Percentiles rank a stretch among this genome's conserved stretches.
Conservation (phyloP, 1,140 invertebrate species). For the Aphis gossypii region DNA sequence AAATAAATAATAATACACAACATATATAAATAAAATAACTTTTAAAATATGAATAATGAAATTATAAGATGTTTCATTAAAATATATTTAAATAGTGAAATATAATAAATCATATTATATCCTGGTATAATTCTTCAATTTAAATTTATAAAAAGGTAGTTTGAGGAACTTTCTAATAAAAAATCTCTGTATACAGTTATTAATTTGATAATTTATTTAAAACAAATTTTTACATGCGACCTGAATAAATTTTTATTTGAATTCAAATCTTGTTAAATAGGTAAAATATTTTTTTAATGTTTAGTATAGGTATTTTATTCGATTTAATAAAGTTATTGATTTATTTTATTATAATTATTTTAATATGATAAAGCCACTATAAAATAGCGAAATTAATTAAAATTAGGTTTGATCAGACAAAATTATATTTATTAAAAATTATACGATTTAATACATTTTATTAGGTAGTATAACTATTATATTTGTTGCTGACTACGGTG, state of each 20-base stretch:
- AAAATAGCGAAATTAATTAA: not conserved
- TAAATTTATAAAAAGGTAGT: not conserved
- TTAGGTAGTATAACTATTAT: not conserved
- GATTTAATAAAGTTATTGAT: not conserved
- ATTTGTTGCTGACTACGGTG: not conserved
- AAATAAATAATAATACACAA: not conserved
- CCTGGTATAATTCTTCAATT: not conserved
- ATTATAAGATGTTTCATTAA: not conserved
- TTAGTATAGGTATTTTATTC: not conserved
- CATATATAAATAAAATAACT: not conserved
- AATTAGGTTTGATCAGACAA: not conserved
- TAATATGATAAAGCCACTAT: not conserved
- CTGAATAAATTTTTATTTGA: not conserved
- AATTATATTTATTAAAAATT: not conserved
- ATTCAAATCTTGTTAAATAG: not conserved
- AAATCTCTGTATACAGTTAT: not conserved
- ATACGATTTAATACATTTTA: not conserved
- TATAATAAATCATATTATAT: no score
- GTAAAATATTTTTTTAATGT: not conserved
- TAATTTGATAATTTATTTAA: not conserved
- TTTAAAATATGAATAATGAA: not conserved
- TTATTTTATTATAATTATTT: not conserved
- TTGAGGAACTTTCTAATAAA: not conserved
- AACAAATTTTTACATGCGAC: not conserved
- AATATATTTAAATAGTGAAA: not conserved